Conservation (phyloP, 2,888 invertebrate species). For the Aphrophora alni region DNA sequence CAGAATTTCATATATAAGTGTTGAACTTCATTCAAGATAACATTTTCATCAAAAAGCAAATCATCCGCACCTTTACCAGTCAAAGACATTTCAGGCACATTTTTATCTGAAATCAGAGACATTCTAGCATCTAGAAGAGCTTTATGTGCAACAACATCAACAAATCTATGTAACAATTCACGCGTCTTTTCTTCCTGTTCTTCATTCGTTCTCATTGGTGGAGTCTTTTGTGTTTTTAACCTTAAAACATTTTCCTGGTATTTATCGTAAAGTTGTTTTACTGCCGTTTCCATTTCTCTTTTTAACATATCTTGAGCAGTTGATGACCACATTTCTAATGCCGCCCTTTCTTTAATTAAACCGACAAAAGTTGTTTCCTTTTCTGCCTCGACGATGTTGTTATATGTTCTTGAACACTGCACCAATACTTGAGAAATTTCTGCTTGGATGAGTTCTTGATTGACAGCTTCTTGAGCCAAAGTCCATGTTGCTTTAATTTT, state of each 20-base stretch:
- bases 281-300: constrained; percentile 74
- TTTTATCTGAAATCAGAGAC: constrained; percentile 68
- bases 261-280: constrained; percentile 69
- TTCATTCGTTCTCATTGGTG: constrained; percentile 43
- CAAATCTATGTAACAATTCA: constrained; percentile 67
- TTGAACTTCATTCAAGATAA: constrained; percentile 50
- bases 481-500: constrained; percentile 73
- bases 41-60: constrained; percentile 44
- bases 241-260: constrained; percentile 70
- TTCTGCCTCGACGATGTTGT: constrained; percentile 55
- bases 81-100: constrained; percentile 47
- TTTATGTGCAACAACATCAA: constrained; percentile 75
- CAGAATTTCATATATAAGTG: constrained; percentile 50
- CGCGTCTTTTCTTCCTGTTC: constrained; percentile 52
- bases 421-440: constrained; percentile 77
- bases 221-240: constrained; percentile 58
- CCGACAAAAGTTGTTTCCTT: constrained; percentile 46
- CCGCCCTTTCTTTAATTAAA: constrained; percentile 63
- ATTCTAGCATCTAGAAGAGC: constrained; percentile 79
- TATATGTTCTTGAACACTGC: constrained; percentile 73
- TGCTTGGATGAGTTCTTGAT: constrained; percentile 76
- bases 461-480: constrained; percentile 75
- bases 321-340: constrained; percentile 77
- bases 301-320: constrained; percentile 74
- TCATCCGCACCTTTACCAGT: constrained; percentile 35